Evolutionary conservation across 1,140 invertebrate genomes (phyloP).

Genomic region (Drosophila tristis): DNA sequence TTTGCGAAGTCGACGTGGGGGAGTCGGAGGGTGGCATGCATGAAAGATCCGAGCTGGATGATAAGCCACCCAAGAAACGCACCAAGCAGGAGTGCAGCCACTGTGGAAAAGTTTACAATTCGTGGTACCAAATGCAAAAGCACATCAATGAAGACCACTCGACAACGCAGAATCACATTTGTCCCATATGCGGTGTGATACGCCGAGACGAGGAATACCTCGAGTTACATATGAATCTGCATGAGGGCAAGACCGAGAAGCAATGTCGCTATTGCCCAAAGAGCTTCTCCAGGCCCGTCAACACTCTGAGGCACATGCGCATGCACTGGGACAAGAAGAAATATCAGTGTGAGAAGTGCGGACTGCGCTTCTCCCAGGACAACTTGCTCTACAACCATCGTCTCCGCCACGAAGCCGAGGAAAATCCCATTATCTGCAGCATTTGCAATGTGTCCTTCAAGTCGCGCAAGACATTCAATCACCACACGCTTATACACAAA

Average conservation of each 20-base stretch:
- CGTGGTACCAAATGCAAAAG: constrained; percentile 68
- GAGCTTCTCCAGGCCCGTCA: constrained; percentile 72
- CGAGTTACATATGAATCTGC: constrained; percentile 80
- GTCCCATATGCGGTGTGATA: constrained; percentile 70
- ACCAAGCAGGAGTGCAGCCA: constrained; percentile 59
- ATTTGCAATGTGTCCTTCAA: constrained; percentile 81
- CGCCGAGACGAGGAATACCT: constrained; percentile 77
- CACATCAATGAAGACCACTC: constrained; percentile 71
- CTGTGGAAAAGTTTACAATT: constrained; percentile 62
- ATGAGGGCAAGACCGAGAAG: constrained; percentile 78
- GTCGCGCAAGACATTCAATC: constrained; percentile 78
- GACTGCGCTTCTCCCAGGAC: constrained; percentile 72
- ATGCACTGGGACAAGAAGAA: constrained; percentile 83
- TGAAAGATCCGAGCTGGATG: constrained; percentile 1
- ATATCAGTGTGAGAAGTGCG: constrained; percentile 81
- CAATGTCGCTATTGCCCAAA: constrained; percentile 80
- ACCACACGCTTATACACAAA: constrained; percentile 77
- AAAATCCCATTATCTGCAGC: constrained; percentile 78
- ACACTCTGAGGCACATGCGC: constrained; percentile 78
- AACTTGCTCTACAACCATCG: constrained; percentile 78
- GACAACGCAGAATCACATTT: constrained; percentile 59
- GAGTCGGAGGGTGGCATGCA: constrained; percentile 16
- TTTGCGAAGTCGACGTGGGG: constrained; percentile 48
- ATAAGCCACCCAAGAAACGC: constrained; percentile 40
- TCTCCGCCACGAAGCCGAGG: constrained; percentile 76